Percentiles rank a stretch among this genome's conserved stretches.
phyloP scores from a whole-genome alignment of 2,797 vertebrate genomes.

The Ceryle rudis region DNA sequence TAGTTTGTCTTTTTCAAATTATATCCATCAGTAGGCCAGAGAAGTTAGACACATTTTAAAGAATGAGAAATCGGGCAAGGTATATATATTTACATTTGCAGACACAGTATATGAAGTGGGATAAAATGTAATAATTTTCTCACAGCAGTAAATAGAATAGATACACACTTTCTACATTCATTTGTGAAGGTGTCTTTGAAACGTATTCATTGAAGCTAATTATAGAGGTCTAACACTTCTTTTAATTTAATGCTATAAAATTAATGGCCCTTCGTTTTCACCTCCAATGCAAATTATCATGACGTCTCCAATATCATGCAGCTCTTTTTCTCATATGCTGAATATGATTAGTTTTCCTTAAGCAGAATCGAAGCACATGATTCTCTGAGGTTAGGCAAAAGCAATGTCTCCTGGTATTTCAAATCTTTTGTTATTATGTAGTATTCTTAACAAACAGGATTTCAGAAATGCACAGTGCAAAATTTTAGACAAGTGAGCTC shows the following conservation, averaged over 20 bases:
- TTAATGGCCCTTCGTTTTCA: constrained; percentile 80
- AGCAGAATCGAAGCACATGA: constrained; percentile 52
- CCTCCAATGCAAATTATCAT: constrained; percentile 71
- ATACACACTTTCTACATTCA: not conserved
- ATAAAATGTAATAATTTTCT: not conserved
- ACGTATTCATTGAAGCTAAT: constrained; percentile 73
- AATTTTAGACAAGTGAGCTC: constrained; percentile 20
- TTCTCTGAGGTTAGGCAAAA: constrained; percentile 53
- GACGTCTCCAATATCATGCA: constrained; percentile 57
- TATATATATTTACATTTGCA: not conserved
- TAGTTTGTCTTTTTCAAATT: not conserved
- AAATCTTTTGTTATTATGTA: constrained; percentile 25
- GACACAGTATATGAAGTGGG: not conserved
- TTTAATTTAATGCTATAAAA: constrained; percentile 77
- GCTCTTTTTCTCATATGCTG: constrained; percentile 49
- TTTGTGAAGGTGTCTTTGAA: constrained; percentile 69
- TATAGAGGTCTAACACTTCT: constrained; percentile 73
- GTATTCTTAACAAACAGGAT: constrained; percentile 44
- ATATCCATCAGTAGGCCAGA: not conserved
- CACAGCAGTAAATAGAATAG: not conserved
- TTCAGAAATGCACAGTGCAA: constrained; percentile 25
- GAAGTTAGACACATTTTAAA: not conserved
- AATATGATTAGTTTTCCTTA: constrained; percentile 71
- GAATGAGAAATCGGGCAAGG: not conserved
- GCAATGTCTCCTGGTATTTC: constrained; percentile 11